These are phyloP conservation scores for Uria aalge DNA, from an alignment of 2,113 vertebrate species.

Conservation along the genomic window DNA sequence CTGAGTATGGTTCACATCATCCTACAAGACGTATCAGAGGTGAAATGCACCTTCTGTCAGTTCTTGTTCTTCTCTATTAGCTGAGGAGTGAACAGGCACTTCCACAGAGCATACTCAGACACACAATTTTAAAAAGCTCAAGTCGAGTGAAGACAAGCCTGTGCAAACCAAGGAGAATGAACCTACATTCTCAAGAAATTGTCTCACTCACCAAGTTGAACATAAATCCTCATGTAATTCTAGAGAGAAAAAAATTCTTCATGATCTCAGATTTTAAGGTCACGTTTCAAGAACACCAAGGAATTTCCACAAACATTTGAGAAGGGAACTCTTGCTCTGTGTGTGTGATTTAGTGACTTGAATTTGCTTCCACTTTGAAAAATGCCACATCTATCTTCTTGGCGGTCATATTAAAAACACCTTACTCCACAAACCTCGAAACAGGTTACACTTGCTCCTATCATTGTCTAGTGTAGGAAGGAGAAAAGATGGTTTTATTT, in stretches of 20 bases:
- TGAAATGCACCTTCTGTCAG: neutral
- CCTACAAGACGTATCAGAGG: neutral
- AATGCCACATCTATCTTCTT: neutral
- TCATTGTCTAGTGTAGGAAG: neutral
- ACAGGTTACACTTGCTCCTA: neutral
- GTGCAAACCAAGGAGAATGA: neutral
- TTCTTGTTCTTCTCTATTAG: neutral
- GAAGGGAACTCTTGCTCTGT: neutral
- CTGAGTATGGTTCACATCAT: neutral
- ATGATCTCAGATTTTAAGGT: neutral
- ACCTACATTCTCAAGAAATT: neutral
- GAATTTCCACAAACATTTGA: neutral
- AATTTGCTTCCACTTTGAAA: slow-evolving; percentile 12
- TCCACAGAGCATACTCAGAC: neutral
- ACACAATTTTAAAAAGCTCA: neutral
- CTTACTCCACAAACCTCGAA: slow-evolving; percentile 4
- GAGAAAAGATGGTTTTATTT: neutral
- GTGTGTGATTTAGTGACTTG: neutral
- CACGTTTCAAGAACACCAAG: neutral
- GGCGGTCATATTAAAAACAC: neutral
- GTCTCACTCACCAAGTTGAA: neutral
- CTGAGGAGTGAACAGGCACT: neutral
- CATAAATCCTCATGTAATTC: neutral
- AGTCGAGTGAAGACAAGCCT: neutral
- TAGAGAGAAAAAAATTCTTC: neutral